Evolutionary conservation across 2,888 invertebrate species (phyloP), one percentile per base, ranked within the genome.

Genomic region (Melangyna quadrimaculata): DNA sequence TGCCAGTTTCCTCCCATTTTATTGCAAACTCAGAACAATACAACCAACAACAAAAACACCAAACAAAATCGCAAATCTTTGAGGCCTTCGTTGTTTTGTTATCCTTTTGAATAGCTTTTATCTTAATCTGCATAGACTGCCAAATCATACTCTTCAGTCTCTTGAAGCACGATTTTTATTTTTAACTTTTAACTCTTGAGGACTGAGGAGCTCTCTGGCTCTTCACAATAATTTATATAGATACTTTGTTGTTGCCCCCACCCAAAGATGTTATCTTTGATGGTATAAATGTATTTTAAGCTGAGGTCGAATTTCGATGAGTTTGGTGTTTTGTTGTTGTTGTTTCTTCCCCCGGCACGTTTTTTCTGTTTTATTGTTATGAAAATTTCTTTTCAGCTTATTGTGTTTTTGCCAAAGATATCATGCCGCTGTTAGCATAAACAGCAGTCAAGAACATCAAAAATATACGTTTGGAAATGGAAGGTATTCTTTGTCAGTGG

Each of bases 101-200:
- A 78, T 71, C 65, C 78, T 74, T 78, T 45, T 32, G 71, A 35
- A 37, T 55, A 71, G 53, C 45, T 75, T 51, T 84, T 75, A 84
- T 84, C 84, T 79, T 65, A 65, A 84, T 84, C 79, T 84, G 43
- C 71, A 61, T 79, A 67, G 75, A 53, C 75, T 67, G 48, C 71
- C 71, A 71, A 75, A 79, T 84, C 53, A 72, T 61, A 63, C 29
- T 35, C 35, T 37, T 22, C 32, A 14, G 8, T 37, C 57, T 63
- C 43, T 55, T 69, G 27, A 32, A 45, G 43, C 77, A 74, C 63
- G 65, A 78, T 14, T 79, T 69, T 69, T 69, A 69, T 73, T 70
- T 78, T 79, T 79, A 63, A 65, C 55, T 75, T 67, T 53, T 35
- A 75, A 70, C 77, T 75, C 61, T 65, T 48, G 53, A 43, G n/a